Base-by-base conservation (phyloP, 2,888 invertebrate species). In the Hypercompe scribonia region DNA sequence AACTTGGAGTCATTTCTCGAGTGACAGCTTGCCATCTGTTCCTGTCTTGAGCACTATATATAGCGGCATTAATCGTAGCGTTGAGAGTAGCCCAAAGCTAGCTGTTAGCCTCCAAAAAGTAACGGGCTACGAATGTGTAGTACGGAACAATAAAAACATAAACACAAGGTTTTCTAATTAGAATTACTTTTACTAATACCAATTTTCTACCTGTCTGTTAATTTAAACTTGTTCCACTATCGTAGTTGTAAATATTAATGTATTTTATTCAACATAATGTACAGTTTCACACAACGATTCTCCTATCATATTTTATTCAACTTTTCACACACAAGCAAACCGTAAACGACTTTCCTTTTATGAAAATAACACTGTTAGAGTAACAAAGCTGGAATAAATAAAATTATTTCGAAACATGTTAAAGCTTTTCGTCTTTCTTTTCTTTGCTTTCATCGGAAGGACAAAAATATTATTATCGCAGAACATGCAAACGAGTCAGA, bases 351-450 rank as follows among this genome's bases (percentile, higher is more conserved):
- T 39, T 65, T 66, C 54, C 50, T 65, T 65, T 63, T 42, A 8
- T 58, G 21, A 21, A 46, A 54, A 50, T 72, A 50, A 34, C 65
- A 21, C 58, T 34, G 33, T 65, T 31, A 42, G 3, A 28, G 34
- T 21, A 73, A 73, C 70, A 73, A 73, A 70, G 69, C 69, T 36
- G 39, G 13, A 21, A 28, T 58, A 73, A 73, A 73, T 58, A 65
- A 70, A 28, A 70, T 73, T 73, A 73, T 73, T 73, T 46, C 18
- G 33, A 66, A 36, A 70, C 50, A 24, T 68, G 50, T 24, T 68
- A 39, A 28, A 54, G 24, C 24, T 42, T 71, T 65, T 61, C 66
- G 50, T 54, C n/a, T n/a, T 65, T 68, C 54, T 34, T 68, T 39
- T 58, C 54, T 15, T 39, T 31, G 7, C 42, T 70, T 13, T 64